Base-by-base conservation (phyloP, 2,888 invertebrate species). In the Saturnia japonica region DNA sequence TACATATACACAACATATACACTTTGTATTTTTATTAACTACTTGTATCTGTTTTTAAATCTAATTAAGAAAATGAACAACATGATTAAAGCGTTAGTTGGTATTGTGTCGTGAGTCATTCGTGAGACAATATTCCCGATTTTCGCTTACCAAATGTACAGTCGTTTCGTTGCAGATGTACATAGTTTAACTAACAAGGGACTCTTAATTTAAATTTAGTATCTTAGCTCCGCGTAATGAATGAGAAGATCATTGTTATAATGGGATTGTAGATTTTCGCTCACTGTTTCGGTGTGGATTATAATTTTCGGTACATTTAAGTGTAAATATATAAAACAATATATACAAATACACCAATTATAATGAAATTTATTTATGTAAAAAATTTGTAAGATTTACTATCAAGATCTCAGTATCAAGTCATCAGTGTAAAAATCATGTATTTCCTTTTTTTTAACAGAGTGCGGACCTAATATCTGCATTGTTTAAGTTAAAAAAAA, bases 191-290 rank as follows among this genome's bases (percentile, higher is more conserved):
- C 89, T 93, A 92, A 91, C 92, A 90, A 92, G 92, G 90, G 90
- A 89, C 83, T 92, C 91, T 93, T 94, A 92, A 94, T 94, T 93
- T 91, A 92, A 94, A 94, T 93, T 93, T 93, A 94, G 90, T 91
- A 91, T 93, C 93, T 91, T 87, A 87, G 88, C 89, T 80, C 74
- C 86, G 87, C 86, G 89, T 92, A 93, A 93, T 93, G 93, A 93
- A 93, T 91, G 88, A 84, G 88, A 90, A 90, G 91, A 91, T 92
- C 91, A 93, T 93, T 91, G 92, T 87, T 88, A 88, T 93, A 93
- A 93, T 92, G 88, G 91, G 87, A 90, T 89, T 90, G 91, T 86
- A 62, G 68, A 71, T 68, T 54, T 71, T 71, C 62, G 62, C 68
- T 68, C 62, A 43, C 54, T 71, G 47, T 47, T 68, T 54, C 47